A percentile compares a stretch with the other conserved stretches of the same genome.
Evolutionary conservation across 2,113 vertebrate species (phyloP).

Genomic region (Picathartes gymnocephalus): DNA sequence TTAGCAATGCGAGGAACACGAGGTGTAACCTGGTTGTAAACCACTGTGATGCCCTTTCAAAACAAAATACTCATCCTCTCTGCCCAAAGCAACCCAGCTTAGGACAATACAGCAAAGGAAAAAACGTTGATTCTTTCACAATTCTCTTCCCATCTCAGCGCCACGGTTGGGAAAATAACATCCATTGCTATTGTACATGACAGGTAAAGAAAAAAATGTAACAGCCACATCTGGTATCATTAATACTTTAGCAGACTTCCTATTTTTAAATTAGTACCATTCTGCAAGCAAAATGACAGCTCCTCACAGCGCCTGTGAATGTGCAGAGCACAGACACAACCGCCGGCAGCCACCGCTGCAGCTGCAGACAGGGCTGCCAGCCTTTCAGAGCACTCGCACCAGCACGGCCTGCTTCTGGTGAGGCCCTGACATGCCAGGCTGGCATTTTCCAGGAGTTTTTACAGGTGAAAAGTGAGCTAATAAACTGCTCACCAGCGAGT

Average conservation of each 20-base stretch:
- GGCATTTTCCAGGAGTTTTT: background rate
- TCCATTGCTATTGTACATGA: background rate
- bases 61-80: background rate
- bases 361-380: constrained; percentile 26
- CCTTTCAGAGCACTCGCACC: background rate
- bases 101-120: background rate
- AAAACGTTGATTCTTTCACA: background rate
- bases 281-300: constrained; percentile 54
- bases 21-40: background rate
- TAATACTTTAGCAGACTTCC: constrained; percentile 61
- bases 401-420: background rate
- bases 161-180: background rate
- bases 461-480: constrained; percentile 38
- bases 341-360: background rate
- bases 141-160: background rate
- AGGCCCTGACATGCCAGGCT: background rate
- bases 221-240: constrained; percentile 63
- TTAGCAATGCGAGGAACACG: background rate
- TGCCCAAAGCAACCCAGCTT: background rate
- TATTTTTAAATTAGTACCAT: constrained; percentile 57
- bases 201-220: constrained; percentile 12
- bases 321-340: background rate
- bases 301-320: background rate
- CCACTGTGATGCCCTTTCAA: background rate
- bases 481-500: background rate